Evolutionary conservation across 2,888 invertebrate species (phyloP), one percentile per base, ranked within the genome.

Genomic region (Calliphora vomitoria): DNA sequence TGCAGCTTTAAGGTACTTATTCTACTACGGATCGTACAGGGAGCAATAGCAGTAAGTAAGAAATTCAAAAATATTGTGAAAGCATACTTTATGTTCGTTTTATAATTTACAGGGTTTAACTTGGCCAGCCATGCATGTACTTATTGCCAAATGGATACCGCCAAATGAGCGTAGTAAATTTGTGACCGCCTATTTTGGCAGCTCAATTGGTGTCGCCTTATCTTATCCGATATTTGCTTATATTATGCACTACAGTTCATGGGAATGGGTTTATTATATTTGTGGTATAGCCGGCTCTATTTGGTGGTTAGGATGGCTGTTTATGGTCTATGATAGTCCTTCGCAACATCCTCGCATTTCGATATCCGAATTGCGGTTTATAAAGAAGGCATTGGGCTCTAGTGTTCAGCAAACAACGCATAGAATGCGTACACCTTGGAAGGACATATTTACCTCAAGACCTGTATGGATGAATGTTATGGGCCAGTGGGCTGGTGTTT

Each of bases 91-190:
- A 58, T 25, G 10, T 35, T 18, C 3, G 13, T 8, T 38, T 68
- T 8, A 13, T 5, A 41, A 47, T 6, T 76, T 58, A 11, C 83
- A 96, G 96, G 96, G 96, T 8, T 94, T 96, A 38, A 94, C 95
- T 6, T 97, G 96, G 95, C 97, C 97, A 4, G 95, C 96, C 3
- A 96, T 97, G 96, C 96, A 97, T 92, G 94, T 96, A 35, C 94
- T 97, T 94, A 96, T 97, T 88, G 96, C 96, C 0, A 95, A 95
- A 89, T 97, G 97, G 97, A 97, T 97, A 75, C 97, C 97, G 15
- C 96, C 96, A 0, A 95, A 96, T 88, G 97, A 98, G 92, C 95
- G 97, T 78, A 96, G 97, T 90, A 96, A 95, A 93, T 96, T 96
- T 88, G 95, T 96, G 4, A 95, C 95, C 20, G 94, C 96, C 71